Base-by-base conservation (phyloP, 2,113 vertebrate species). In the Cebidichthys violaceus region DNA sequence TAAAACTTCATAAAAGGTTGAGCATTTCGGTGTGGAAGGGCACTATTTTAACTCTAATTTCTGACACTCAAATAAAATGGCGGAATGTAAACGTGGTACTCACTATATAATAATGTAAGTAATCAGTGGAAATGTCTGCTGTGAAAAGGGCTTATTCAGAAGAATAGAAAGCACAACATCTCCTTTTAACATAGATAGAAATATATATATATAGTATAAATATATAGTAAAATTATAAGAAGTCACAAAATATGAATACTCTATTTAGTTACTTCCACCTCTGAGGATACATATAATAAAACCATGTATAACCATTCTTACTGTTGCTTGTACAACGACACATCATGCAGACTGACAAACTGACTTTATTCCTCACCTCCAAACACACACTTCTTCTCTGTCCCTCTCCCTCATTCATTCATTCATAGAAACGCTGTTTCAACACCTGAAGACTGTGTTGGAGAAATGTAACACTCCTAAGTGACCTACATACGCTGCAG, bases 401-500 rank as follows among this genome's bases (percentile, higher is more conserved):
- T 57, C 60, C 22, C 11, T 61, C 39, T 11, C 43, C 18, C 37
- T 68, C 4, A 62, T 69, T 85, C 62, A 66, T 5, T 68, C 4
- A 62, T 69, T 85, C 62, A 66, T 5, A 52, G 24, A 64, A 27
- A 77, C 37, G 41, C 24, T 54, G 50, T 66, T 69, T 82, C 20
- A 67, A n/a, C 75, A 82, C 62, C 9, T 82, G 24, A 70, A 47
- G 70, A 18, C 68, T 33, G 2, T 13, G 64, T 50, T 22, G 52
- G 54, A 71, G 80, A 73, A 81, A 81, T 75, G 11, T n/a, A 72
- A 87, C 74, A 37, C 85, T 41, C n/a, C 43, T 6, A 5, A 41
- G 31, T 55, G 61, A 85, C 88, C 83, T 75, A 83, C 84, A 84
- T 86, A 79, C 9, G 2, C 67, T 76, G 68, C 66, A 72, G 74